Evolutionary conservation across 2,888 invertebrate species (phyloP), one percentile per base, ranked within the genome.

Genomic region (Drosophila eohydei): DNA sequence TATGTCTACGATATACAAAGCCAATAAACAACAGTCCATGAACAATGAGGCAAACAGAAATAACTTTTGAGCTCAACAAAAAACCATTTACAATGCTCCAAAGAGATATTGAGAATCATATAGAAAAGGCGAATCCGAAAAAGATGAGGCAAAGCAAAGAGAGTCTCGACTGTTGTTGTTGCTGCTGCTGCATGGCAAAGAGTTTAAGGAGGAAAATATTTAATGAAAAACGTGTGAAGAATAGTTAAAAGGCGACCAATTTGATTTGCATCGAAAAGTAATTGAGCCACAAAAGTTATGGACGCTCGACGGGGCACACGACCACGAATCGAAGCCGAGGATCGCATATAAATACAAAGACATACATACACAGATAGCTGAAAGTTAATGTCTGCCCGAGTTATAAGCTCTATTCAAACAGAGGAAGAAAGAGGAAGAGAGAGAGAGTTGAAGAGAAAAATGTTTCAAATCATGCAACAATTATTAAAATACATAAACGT

Each of bases 401-500:
- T 16, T 36, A 6, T 58, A 56, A 50, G 62, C 67, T 64, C 52
- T 41, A 14, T 21, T 30, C 34, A 34, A 43, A 36, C 12, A 26
- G 36, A 32, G 16, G n/a, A 32, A 50, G 51, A 14, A 5, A n/a
- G 1, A 4, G 4, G 32, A 4, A 48, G 36, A 44, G 5, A 41
- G 12, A 2, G 2, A 21, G 8, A 28, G 5, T 41, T 16, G 36
- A 11, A 9, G 38, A 54, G 68, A 75, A 81, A 89, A 89, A 90
- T 88, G 79, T 81, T 77, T 70, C 79, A 80, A 89, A 90, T 90
- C 90, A 91, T 90, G 90, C 89, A 90, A 90, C 88, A 91, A 91
- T 90, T 91, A 90, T 89, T 91, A 88, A 90, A 90, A 88, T 89
- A 82, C 90, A 91, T 91, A 91, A 91, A 81, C 88, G 87, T 91